A percentile compares a stretch with the other conserved stretches of the same genome.
phyloP scores from a whole-genome alignment of 2,113 vertebrate genomes.

The Tachuris rubrigastra region DNA sequence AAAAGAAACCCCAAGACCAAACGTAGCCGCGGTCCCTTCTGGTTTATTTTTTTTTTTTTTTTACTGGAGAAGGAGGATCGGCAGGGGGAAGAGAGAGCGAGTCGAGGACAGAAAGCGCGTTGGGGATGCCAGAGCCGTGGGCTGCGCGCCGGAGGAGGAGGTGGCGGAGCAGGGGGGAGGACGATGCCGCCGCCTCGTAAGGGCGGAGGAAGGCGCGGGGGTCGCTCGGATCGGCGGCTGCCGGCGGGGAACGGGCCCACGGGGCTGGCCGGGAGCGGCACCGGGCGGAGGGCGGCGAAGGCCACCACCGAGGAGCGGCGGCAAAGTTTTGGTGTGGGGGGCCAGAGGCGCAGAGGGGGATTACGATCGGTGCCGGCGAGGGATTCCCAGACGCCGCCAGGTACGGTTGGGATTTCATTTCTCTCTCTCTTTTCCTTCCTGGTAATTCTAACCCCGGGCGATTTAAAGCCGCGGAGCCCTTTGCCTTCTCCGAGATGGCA shows the following conservation, averaged over 20 bases:
- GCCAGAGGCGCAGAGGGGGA: constrained; percentile 43
- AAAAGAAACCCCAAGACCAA: background rate
- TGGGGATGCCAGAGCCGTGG: constrained; percentile 72
- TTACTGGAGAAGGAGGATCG: background rate
- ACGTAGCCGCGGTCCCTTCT: background rate
- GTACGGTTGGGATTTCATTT: constrained; percentile 58
- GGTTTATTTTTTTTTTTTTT: background rate
- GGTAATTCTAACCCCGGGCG: background rate
- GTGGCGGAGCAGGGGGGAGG: constrained; percentile 68
- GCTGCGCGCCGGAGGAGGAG: constrained; percentile 68
- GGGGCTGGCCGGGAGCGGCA: constrained; percentile 2
- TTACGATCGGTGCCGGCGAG: constrained; percentile 41
- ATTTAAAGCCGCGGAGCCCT: background rate
- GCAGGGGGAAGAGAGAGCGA: background rate
- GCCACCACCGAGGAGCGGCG: background rate
- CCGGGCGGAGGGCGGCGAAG: background rate
- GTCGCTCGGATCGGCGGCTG: constrained; percentile 15
- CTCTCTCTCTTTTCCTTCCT: background rate
- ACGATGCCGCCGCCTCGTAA: constrained; percentile 72
- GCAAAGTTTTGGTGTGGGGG: constrained; percentile 69
- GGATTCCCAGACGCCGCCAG: constrained; percentile 61
- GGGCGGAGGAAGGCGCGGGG: constrained; percentile 55
- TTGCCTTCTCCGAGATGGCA: background rate
- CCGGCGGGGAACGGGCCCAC: constrained; percentile 5
- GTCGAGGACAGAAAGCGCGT: constrained; percentile 37